Evolutionary conservation across 2,797 vertebrate genomes (phyloP).

Genomic region (Linurgus olivaceus): DNA sequence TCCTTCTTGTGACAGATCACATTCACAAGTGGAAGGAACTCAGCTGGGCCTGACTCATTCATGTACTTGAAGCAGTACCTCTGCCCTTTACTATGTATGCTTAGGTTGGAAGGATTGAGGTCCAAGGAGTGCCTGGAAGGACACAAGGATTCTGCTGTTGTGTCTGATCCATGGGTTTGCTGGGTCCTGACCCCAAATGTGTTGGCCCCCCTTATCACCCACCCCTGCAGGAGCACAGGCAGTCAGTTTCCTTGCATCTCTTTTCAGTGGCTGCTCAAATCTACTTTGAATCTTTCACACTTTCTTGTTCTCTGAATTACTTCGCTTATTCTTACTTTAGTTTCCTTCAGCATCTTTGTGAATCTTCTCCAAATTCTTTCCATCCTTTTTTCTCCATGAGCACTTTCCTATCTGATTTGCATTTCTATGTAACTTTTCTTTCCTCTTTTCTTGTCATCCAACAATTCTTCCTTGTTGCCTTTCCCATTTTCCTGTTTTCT

Average conservation of each 20-base stretch:
- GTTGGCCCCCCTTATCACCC: not conserved
- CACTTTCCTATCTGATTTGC: not conserved
- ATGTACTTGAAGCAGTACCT: not conserved
- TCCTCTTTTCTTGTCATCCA: not conserved
- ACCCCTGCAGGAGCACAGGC: rapidly evolving
- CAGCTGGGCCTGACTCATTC: not conserved
- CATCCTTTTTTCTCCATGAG: not conserved
- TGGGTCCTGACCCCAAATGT: not conserved
- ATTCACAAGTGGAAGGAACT: not conserved
- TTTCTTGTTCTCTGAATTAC: not conserved
- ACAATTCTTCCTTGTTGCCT: not conserved
- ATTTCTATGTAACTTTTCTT: not conserved
- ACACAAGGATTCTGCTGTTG: not conserved
- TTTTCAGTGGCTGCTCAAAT: not conserved
- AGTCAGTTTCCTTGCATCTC: not conserved
- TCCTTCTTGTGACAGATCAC: rapidly evolving
- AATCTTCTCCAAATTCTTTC: not conserved
- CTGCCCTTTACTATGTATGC: not conserved
- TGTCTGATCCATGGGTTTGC: not conserved
- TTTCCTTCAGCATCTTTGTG: not conserved
- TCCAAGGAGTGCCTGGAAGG: not conserved
- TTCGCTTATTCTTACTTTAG: not conserved
- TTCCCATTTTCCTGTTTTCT: not conserved
- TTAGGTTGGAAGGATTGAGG: not conserved
- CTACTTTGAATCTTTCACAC: not conserved